Evolutionary conservation across 1,140 invertebrate genomes (phyloP), one percentile per base, ranked within the genome.

Genomic region (Papilio dardanus): DNA sequence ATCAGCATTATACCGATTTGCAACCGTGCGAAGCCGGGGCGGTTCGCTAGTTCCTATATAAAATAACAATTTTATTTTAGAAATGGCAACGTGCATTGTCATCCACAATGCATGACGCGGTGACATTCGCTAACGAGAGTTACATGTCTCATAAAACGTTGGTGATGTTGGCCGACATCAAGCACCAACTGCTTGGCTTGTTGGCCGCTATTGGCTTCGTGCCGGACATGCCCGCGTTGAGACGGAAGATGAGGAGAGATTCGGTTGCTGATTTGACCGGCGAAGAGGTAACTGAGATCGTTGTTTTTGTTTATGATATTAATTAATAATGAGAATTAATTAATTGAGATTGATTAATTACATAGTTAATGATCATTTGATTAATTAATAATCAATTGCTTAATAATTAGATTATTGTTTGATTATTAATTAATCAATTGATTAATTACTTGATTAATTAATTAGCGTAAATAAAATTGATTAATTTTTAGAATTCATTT

Each of bases 121-220:
- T 95, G 66, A 93, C 94, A 73, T 97, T 96, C 88, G 96, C 96
- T 1, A 95, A 94, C 76, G 95, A 97, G 81, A 96, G 97, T 88
- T 98, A 94, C 83, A 91, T 98, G 1, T 97, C 97, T 0, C 83
- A 95, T 67, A 96, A 95, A 87, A 97, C 96, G 0, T 88, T 98
- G 8, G 88, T 95, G 68, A 96, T 96, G 82, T 93, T 98, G 77
- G 95, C 94, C 0, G 96, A 98, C 82, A 96, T 98, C 77, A 98
- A 98, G 84, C 95, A 96, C 85, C 97, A 98, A 88, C 95, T 97
- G 79, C 93, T 97, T n/a, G 96, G 97, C 71, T 88, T 97, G n/a
- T 90, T 98, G 19, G 94, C 96, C 1, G 95, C 96, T n/a, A 97
- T 97, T 74, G 96, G 96, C 2, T 98, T 98, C 89, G 95, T 97